Evolutionary conservation across 2,113 vertebrate species (phyloP).

Genomic region (Pelmatolapia mariae): DNA sequence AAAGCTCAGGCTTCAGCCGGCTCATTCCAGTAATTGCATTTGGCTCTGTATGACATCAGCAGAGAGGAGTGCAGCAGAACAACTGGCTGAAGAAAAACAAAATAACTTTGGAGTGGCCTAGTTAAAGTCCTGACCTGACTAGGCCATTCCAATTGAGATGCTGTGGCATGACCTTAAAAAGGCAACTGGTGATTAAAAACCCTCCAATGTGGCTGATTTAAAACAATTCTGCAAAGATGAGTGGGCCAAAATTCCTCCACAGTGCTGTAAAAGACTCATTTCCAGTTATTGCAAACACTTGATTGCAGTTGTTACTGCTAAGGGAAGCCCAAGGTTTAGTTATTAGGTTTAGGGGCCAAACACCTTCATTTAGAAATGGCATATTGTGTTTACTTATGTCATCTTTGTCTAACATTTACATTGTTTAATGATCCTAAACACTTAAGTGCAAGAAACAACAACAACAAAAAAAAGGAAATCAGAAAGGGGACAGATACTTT

Average conservation of each 20-base stretch:
- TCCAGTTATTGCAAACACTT: not conserved
- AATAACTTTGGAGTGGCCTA: not conserved
- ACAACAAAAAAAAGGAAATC: no score
- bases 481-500: not conserved
- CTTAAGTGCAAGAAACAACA: not conserved
- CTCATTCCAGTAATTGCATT: not conserved
- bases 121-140: not conserved
- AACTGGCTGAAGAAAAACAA: not conserved
- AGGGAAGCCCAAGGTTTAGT: not conserved
- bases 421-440: not conserved
- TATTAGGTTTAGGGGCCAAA: not conserved
- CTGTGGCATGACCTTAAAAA: not conserved
- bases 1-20: not conserved
- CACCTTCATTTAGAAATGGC: not conserved
- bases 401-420: not conserved
- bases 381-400: not conserved
- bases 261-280: not conserved
- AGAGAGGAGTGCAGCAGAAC: not conserved
- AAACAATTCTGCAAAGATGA: not conserved
- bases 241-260: not conserved
- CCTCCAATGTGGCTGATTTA: not conserved
- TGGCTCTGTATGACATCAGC: not conserved
- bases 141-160: not conserved
- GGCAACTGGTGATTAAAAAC: not conserved
- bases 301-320: not conserved